Conservation (phyloP, 1,140 invertebrate species). For the Drosophila burlai region DNA sequence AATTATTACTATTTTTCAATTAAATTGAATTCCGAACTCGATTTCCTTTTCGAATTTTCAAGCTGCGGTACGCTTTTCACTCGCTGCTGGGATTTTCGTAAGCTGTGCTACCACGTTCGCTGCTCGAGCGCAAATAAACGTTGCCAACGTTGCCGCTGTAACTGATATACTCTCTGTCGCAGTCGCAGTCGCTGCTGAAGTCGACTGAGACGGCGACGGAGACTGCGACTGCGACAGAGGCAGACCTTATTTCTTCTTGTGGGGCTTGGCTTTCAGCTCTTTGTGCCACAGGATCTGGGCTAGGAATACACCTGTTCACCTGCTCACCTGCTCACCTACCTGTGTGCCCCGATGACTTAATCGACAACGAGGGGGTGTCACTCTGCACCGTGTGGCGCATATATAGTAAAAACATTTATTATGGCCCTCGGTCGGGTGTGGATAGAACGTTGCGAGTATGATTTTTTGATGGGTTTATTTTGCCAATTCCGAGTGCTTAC, state of each 20-base stretch:
- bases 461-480: conserved; percentile 38
- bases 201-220: neutral
- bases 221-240: neutral
- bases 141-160: conserved; percentile 68
- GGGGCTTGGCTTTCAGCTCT: conserved; percentile 55
- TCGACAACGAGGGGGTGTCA: conserved; percentile 19
- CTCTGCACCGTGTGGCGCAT: conserved; percentile 8
- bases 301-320: conserved; percentile 25
- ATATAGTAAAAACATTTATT: conserved; percentile 39
- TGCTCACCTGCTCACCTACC: neutral
- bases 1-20: conserved; percentile 44
- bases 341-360: conserved; percentile 39
- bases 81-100: conserved; percentile 25
- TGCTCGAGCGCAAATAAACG: conserved; percentile 82
- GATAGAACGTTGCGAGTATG: conserved; percentile 4
- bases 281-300: conserved; percentile 25
- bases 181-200: conserved; percentile 4
- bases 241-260: conserved; percentile 8
- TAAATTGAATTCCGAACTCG: conserved; percentile 41
- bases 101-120: conserved; percentile 78
- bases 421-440: conserved; percentile 11
- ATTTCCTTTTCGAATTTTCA: conserved; percentile 48
- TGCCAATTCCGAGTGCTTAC: conserved; percentile 10
- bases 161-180: conserved; percentile 78
- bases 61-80: conserved; percentile 33